These are phyloP conservation scores for Dasypogon diadema DNA, from an alignment of 2,888 invertebrate genomes.

Conservation along the genomic window DNA sequence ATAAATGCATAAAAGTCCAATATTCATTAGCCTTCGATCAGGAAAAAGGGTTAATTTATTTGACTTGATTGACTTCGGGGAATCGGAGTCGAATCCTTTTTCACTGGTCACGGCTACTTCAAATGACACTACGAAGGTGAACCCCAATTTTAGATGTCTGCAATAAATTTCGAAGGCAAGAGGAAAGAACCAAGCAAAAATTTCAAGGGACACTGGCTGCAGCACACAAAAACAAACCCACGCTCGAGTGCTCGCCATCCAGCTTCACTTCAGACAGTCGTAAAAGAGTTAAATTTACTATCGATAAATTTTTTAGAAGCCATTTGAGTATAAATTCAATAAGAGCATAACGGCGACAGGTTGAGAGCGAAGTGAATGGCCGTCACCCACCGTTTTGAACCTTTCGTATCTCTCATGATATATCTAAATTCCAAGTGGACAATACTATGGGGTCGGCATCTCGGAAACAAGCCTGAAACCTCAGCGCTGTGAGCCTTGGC, in stretches of 20 bases:
- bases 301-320: slow-evolving; percentile 43
- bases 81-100: not conserved
- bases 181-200: slow-evolving; percentile 5
- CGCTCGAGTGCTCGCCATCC: slow-evolving; percentile 5
- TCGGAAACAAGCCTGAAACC: not conserved
- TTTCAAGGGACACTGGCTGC: slow-evolving; percentile 14
- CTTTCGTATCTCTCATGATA: slow-evolving; percentile 10
- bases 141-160: slow-evolving; percentile 1
- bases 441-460: not conserved
- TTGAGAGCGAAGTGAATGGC: slow-evolving; percentile 18
- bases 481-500: not conserved
- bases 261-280: not conserved
- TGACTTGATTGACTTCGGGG: slow-evolving; percentile 11
- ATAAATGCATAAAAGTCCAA: not conserved
- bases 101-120: slow-evolving; percentile 17
- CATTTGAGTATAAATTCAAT: slow-evolving; percentile 41
- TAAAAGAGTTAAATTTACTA: slow-evolving; percentile 43
- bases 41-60: slow-evolving; percentile 36
- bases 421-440: slow-evolving; percentile 1
- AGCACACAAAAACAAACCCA: slow-evolving; percentile 32
- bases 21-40: slow-evolving; percentile 14
- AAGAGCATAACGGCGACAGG: slow-evolving; percentile 31
- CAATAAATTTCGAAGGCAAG: slow-evolving; percentile 31
- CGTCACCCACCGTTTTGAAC: slow-evolving; percentile 12
- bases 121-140: not conserved